These are phyloP conservation scores for Coregonus sp. DNA, from an alignment of 2,797 vertebrate species.

Conservation along the genomic window DNA sequence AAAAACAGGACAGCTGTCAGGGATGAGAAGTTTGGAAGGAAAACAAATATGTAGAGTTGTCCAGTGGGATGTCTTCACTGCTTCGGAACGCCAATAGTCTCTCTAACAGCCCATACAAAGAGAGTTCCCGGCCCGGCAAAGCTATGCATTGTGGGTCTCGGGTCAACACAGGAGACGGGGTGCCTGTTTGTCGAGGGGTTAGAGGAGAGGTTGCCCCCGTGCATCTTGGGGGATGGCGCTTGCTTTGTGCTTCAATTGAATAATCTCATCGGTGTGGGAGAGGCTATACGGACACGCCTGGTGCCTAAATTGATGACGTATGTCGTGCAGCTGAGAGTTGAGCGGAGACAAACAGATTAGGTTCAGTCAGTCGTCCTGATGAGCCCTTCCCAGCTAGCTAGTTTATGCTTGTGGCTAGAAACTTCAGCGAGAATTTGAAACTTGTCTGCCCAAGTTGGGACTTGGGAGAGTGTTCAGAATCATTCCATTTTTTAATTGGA, in stretches of 20 bases:
- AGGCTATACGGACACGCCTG: background rate
- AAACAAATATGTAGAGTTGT: conserved; percentile 8
- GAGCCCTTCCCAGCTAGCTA: no score
- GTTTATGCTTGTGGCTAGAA: no score
- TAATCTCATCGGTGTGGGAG: conserved; percentile 75
- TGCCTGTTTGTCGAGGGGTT: conserved; percentile 40
- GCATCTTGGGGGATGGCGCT: conserved; percentile 45
- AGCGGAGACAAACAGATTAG: no score
- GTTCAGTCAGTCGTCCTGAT: no score
- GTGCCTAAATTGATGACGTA: no score
- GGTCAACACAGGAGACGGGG: conserved; percentile 49
- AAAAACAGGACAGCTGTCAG: conserved; percentile 32
- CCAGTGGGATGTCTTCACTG: conserved; percentile 50
- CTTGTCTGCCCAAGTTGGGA: no score
- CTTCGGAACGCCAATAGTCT: background rate
- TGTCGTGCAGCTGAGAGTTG: no score
- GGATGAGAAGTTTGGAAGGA: conserved; percentile 14
- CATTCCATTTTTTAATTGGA: no score
- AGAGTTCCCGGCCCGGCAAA: conserved; percentile 11
- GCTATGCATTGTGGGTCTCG: conserved; percentile 67
- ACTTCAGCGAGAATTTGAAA: no score
- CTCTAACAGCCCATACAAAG: conserved; percentile 24
- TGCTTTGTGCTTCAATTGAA: conserved; percentile 68
- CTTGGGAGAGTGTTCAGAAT: no score
- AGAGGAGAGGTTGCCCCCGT: conserved; percentile 40